Conservation (phyloP, 2,797 vertebrate species). For the Neopelma chrysocephalum region DNA sequence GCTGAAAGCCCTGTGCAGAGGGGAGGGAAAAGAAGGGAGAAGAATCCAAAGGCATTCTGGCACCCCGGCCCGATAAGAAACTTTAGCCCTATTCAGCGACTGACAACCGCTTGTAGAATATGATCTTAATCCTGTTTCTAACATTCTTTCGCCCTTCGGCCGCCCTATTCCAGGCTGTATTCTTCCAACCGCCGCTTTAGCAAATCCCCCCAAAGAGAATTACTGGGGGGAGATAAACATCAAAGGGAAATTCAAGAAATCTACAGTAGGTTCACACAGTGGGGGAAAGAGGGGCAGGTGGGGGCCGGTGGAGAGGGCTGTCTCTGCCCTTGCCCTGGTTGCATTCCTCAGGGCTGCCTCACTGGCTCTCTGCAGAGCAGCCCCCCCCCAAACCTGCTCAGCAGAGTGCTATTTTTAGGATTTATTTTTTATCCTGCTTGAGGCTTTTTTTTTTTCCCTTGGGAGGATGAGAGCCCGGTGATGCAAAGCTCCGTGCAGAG, state of each 20-base stretch:
- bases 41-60: conserved; percentile 87
- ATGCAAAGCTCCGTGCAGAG: background rate
- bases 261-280: conserved; percentile 84
- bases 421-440: background rate
- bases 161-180: conserved; percentile 74
- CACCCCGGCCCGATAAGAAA: conserved; percentile 82
- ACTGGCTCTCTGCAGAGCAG: background rate
- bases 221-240: conserved; percentile 88
- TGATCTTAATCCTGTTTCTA: conserved; percentile 97
- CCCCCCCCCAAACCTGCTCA: background rate
- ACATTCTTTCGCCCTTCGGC: conserved; percentile 88
- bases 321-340: background rate
- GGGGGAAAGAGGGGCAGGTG: conserved; percentile 36
- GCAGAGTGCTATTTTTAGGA: background rate
- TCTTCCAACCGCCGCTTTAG: conserved; percentile 86
- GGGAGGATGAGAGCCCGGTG: rapidly evolving
- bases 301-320: background rate
- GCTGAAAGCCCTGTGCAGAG: conserved; percentile 75
- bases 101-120: conserved; percentile 95
- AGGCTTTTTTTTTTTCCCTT: background rate
- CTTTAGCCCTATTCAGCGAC: conserved; percentile 88
- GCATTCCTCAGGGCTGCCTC: background rate
- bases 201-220: conserved; percentile 91
- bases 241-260: conserved; percentile 89
- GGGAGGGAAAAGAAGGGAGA: conserved; percentile 66